Conservation (phyloP, 2,888 invertebrate genomes). For the Aphidius colemani region DNA sequence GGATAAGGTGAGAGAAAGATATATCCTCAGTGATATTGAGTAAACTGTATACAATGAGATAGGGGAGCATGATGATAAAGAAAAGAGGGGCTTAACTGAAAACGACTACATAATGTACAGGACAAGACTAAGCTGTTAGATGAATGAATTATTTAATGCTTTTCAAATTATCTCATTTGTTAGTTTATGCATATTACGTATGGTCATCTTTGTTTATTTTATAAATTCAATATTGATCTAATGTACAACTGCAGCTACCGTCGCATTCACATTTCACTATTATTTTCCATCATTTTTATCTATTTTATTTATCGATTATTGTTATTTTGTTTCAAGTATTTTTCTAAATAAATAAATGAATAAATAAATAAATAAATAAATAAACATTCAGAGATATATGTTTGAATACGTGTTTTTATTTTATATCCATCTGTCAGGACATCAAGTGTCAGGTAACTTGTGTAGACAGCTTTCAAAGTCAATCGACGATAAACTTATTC, state of each 20-base stretch:
- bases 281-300: too few relatives aligned
- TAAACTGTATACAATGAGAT: conserved; percentile 22
- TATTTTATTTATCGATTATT: too few relatives aligned
- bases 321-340: too few relatives aligned
- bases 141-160: conserved; percentile 57
- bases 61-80: conserved; percentile 34
- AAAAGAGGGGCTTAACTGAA: conserved; percentile 38
- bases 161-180: conserved; percentile 55
- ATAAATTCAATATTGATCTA: conserved; percentile 38
- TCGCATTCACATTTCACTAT: conserved; percentile 28
- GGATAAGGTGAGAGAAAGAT: too few relatives aligned
- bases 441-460: background rate
- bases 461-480: background rate
- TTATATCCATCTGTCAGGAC: background rate
- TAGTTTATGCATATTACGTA: conserved; percentile 37
- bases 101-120: conserved; percentile 58
- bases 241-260: conserved; percentile 36
- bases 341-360: too few relatives aligned
- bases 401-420: background rate
- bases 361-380: too few relatives aligned
- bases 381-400: too few relatives aligned
- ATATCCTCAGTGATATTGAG: too few relatives aligned
- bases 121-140: conserved; percentile 61
- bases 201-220: conserved; percentile 55
- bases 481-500: background rate